A percentile compares a stretch with the other conserved stretches of the same genome.
These are phyloP conservation scores for Varanus komodoensis DNA, from an alignment of 2,113 vertebrate genomes.

Conservation along the genomic window DNA sequence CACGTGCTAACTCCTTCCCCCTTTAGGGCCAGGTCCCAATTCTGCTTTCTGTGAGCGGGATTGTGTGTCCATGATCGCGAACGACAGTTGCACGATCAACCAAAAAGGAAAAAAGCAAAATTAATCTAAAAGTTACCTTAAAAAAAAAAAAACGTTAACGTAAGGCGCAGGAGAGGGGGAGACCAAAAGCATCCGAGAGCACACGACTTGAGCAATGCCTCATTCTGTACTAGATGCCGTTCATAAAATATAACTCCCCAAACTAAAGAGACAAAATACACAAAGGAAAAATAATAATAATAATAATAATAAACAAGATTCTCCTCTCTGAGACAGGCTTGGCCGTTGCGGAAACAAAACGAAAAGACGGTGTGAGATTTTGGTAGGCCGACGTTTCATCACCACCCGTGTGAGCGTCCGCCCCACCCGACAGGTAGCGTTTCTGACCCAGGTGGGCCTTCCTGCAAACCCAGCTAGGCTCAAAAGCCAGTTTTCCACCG, in stretches of 20 bases:
- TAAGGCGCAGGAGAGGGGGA: not conserved
- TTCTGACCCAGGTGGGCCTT: constrained; percentile 27
- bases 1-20: constrained; percentile 40
- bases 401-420: constrained; percentile 39
- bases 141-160: not conserved
- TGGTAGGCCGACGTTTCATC: constrained; percentile 44
- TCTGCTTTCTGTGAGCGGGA: constrained; percentile 39
- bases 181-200: not conserved
- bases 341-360: not conserved
- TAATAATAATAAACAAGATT: constrained; percentile 35
- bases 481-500: constrained; percentile 69
- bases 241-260: constrained; percentile 46
- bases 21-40: constrained; percentile 36
- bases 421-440: constrained; percentile 38
- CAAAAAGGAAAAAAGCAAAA: not conserved
- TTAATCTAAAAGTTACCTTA: not conserved
- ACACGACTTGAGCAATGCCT: constrained; percentile 42
- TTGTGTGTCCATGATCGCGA: constrained; percentile 32
- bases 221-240: constrained; percentile 69
- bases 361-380: constrained; percentile 18
- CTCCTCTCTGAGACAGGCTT: constrained; percentile 59
- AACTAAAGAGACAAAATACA: constrained; percentile 43
- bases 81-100: not conserved
- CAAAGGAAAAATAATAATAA: constrained; percentile 60
- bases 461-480: constrained; percentile 69